Evolutionary conservation across 1,140 invertebrate genomes (phyloP), one percentile per base, ranked within the genome.

Genomic region (Eriocheir sinensis): DNA sequence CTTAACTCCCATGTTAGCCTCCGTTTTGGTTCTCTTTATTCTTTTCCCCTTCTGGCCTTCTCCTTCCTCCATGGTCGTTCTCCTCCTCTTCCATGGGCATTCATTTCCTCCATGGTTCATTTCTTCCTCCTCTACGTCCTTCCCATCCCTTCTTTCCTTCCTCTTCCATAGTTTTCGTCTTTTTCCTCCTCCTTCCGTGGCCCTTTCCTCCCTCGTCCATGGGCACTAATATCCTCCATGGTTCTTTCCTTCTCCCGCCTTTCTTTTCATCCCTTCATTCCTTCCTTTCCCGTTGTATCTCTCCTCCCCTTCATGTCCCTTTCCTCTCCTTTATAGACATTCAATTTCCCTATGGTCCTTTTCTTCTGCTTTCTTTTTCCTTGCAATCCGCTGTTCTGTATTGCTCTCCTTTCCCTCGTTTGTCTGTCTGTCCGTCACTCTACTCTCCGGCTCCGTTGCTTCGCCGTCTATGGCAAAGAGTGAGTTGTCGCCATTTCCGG

Each of bases 101-200:
- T 36, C 34, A 85, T n/a, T 85, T 41, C 60, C 60, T 72, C n/a
- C 60, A 21, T 72, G 60, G n/a, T n/a, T n/a, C n/a, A n/a, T 72
- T n/a, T 72, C 60, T 72, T 72, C 60, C 60, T 21, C 60, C 60
- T 72, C n/a, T n/a, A n/a, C n/a, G 60, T n/a, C 60, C 60, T 72
- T 4, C 60, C 21, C n/a, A n/a, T n/a, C 27, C 27, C 60, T 27
- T 72, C 60, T 72, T 72, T 21, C 48, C 48, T 9, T 17, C 1
- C 48, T 53, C 48, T 53, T 53, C 48, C n/a, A n/a, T n/a, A n/a
- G n/a, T n/a, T n/a, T 9, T 17, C 1, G 12, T 53, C 48, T 53
- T 53, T 21, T 17, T 53, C 48, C 60, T 72, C 27, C 60, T 12
- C 60, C n/a, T 21, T 21, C 60, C 21, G 27, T n/a, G 2, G 27